Percentiles rank a stretch among this genome's conserved stretches.
These are phyloP conservation scores for Neolamprologus multifasciatus DNA, from an alignment of 2,797 vertebrate genomes.

Conservation along the genomic window DNA sequence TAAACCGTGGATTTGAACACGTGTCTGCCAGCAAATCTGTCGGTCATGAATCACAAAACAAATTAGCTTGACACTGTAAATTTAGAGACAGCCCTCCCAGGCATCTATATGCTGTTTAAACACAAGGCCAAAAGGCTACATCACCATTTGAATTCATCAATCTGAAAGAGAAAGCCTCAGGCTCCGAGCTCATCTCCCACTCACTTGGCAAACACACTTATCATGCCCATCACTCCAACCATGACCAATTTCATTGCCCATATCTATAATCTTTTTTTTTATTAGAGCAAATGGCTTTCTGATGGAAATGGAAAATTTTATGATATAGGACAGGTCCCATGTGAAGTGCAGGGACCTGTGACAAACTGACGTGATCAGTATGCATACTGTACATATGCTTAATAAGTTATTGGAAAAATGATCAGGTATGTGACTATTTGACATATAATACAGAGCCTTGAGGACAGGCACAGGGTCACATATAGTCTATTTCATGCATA, in stretches of 20 bases:
- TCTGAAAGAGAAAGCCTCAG: neutral
- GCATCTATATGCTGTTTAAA: neutral
- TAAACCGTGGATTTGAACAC: neutral
- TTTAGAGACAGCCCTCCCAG: neutral
- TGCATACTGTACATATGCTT: neutral
- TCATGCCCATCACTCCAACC: neutral
- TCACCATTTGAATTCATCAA: neutral
- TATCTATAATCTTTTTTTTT: slow-evolving; percentile 23
- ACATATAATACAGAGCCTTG: too few relatives aligned
- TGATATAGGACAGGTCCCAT: neutral
- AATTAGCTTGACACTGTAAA: neutral
- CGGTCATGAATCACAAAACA: neutral
- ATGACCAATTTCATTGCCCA: slow-evolving; percentile 9
- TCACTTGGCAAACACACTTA: neutral
- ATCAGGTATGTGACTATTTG: neutral
- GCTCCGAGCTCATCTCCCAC: neutral
- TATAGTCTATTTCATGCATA: neutral
- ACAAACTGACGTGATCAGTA: neutral
- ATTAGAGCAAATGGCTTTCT: slow-evolving; percentile 32
- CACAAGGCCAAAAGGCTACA: neutral
- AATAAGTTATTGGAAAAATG: neutral
- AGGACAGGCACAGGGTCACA: neutral
- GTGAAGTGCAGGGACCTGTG: neutral
- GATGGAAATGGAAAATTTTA: slow-evolving; percentile 3
- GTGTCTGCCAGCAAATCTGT: neutral